Conservation (phyloP, 2,113 vertebrate species). For the Helogale parvula region DNA sequence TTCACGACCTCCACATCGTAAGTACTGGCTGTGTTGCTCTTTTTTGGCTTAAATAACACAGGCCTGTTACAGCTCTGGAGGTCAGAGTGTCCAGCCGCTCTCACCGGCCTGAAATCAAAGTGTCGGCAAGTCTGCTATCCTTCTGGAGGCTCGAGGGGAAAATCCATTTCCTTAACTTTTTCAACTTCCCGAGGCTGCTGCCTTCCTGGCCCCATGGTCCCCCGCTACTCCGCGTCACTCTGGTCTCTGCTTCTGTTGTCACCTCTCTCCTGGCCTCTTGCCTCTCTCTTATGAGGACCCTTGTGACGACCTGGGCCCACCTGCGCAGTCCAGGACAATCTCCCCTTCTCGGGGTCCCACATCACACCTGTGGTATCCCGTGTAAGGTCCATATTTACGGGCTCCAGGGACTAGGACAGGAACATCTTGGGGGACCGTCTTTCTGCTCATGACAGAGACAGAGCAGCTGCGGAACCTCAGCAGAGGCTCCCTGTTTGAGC, state of each 20-base stretch:
- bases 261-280: neutral
- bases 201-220: rapidly evolving
- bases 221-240: neutral
- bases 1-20: neutral
- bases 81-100: neutral
- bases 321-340: neutral
- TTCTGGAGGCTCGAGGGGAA: neutral
- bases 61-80: neutral
- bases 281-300: neutral
- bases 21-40: neutral
- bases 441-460: neutral
- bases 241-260: neutral
- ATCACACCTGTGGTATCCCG: neutral
- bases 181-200: neutral
- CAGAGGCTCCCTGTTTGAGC: neutral
- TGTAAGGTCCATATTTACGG: neutral
- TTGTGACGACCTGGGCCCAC: neutral
- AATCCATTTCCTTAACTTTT: neutral
- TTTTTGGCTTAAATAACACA: neutral
- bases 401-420: no score
- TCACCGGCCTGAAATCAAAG: neutral
- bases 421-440: neutral
- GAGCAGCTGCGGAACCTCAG: neutral
- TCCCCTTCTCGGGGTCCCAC: neutral
- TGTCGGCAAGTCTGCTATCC: neutral